These are phyloP conservation scores for Tapirus indicus DNA, from an alignment of 2,797 vertebrate genomes.

Conservation along the genomic window DNA sequence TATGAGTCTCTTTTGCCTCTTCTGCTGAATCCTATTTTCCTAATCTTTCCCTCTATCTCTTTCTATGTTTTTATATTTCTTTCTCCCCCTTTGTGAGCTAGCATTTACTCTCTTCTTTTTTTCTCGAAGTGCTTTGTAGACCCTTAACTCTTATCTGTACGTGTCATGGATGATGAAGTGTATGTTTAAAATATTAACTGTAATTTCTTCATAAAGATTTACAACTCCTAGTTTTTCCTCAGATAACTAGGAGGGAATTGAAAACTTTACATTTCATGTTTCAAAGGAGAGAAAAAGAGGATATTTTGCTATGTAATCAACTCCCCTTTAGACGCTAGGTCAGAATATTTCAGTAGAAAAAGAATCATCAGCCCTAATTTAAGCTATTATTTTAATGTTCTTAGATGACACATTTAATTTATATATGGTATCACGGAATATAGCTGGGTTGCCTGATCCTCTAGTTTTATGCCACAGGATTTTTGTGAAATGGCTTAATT, in stretches of 20 bases:
- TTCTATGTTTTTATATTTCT: not conserved
- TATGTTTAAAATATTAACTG: constrained; percentile 42
- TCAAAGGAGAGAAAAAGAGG: not conserved
- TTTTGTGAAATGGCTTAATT: constrained; percentile 10
- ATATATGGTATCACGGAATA: not conserved
- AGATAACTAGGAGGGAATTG: not conserved
- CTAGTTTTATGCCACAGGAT: not conserved
- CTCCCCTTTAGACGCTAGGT: not conserved
- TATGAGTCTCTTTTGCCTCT: not conserved
- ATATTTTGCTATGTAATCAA: not conserved
- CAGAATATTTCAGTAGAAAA: not conserved
- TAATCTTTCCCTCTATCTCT: not conserved
- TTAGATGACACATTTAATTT: constrained; percentile 1
- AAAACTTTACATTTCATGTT: constrained; percentile 53
- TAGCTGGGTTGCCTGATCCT: not conserved
- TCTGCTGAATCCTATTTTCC: not conserved
- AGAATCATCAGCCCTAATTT: not conserved
- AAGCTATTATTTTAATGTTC: constrained; percentile 33
- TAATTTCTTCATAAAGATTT: not conserved
- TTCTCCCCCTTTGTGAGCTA: not conserved
- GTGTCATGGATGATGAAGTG: not conserved
- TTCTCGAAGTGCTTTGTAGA: not conserved
- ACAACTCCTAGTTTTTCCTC: not conserved
- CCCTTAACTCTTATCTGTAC: not conserved
- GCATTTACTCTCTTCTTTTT: not conserved